phyloP scores from a whole-genome alignment of 2,888 invertebrate genomes.

The Cynaeus angustus region DNA sequence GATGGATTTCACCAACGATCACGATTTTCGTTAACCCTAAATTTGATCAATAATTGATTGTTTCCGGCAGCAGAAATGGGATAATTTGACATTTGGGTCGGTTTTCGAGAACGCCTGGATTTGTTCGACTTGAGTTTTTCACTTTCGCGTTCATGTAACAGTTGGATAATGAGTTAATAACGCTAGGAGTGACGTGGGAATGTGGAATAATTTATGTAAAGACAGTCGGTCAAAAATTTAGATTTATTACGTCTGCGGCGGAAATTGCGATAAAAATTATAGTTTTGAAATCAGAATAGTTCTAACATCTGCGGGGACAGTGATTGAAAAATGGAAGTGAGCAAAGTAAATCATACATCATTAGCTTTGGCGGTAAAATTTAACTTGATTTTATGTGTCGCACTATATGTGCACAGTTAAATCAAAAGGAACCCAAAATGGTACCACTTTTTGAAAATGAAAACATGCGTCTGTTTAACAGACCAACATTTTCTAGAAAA shows the following conservation, averaged over 20 bases:
- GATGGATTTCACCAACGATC: slow-evolving; percentile 11
- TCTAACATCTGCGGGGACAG: too few relatives aligned
- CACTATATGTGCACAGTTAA: neutral
- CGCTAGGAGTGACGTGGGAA: neutral
- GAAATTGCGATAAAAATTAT: neutral
- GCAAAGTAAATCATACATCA: too few relatives aligned
- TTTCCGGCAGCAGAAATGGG: neutral
- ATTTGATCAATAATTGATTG: neutral
- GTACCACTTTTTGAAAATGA: too few relatives aligned
- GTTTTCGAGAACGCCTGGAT: neutral
- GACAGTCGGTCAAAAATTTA: too few relatives aligned
- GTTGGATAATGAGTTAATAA: slow-evolving; percentile 12
- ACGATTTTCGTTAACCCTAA: slow-evolving; percentile 12
- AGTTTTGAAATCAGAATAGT: too few relatives aligned
- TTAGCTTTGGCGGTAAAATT: neutral
- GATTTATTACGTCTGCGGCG: neutral
- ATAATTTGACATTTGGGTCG: neutral
- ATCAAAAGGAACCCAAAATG: neutral
- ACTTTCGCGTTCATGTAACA: slow-evolving; percentile 21
- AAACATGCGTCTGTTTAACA: too few relatives aligned
- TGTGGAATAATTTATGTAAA: neutral
- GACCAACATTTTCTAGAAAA: too few relatives aligned
- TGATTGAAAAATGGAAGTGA: too few relatives aligned
- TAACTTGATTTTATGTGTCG: neutral
- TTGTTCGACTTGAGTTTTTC: neutral